Base-by-base conservation (phyloP, 1,140 invertebrate genomes). In the Cephus cinctus region DNA sequence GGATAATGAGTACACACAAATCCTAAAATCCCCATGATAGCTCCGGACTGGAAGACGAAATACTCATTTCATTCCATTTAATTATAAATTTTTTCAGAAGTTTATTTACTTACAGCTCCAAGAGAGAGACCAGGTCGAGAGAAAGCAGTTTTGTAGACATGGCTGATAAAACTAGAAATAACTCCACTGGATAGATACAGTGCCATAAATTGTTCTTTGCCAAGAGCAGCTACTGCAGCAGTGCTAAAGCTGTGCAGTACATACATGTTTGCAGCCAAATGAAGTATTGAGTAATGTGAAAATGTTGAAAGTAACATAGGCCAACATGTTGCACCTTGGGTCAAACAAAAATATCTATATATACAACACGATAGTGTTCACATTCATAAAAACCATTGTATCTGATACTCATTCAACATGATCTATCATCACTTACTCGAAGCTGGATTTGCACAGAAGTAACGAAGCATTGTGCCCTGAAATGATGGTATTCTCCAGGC, bases 231-330 rank as follows among this genome's bases (percentile, higher is more conserved):
- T n/a, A 90, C 81, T 38, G 86, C 83, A 20, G 81, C 78, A 55
- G 73, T 83, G 54, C 54, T 76, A 59, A 89, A 98, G 61, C 88
- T 95, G 65, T 94, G 88, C 15, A 98, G 74, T 15, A 96, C 95
- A 78, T 92, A 96, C 96, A 98, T 98, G 76, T 98, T 98, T 25
- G 87, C 83, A 61, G 83, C 83, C 38, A 98, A 80, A 78, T 98
- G 96, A 34, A 94, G 75, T 22, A 83, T 65, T 6, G 88, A 92
- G 63, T 89, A 87, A 71, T 98, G 96, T 63, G 94, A 98, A 73
- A 98, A 98, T 38, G 87, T 90, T 6, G 91, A 94, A 1, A 98
- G 73, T 12, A 98, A 61, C 92, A 97, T 94, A 15, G 95, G 91
- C 75, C 84, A 83, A 72, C 87, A 94, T 42, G 86, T 75, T 54